Evolutionary conservation across 2,797 vertebrate species (phyloP), one percentile per base, ranked within the genome.

Genomic region (Halcyon badia): DNA sequence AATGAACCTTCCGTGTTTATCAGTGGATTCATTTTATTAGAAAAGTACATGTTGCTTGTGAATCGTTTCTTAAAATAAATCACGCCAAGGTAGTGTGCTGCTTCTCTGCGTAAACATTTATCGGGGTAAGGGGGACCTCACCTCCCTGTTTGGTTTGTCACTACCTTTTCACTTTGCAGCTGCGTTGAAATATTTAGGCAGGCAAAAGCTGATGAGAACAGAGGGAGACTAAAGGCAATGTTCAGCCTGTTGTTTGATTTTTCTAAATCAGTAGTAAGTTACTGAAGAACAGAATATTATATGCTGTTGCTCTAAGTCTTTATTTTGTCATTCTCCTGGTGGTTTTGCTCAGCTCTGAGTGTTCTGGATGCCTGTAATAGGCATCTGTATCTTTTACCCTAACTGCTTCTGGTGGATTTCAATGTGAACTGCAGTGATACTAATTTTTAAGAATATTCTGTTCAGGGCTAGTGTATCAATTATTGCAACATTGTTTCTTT

Each of bases 31-130:
- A 48, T 87, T 97, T 96, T 96, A 92, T 96, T 96, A 48, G 76
- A 68, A 91, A 97, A 96, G 57, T 96, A 46, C 82, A 79, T 37
- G 41, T 89, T 97, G 57, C 71, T 87, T 91, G 46, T 78, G 62
- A 75, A 89, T 78, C 92, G 44, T 84, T 97, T 93, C 72, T 95
- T 91, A 65, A 96, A 96, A 94, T 94, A 94, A 93, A 54, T 82
- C 35, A 35, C 6, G n/a, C 49, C 14, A 6, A 78, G n/a, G 62
- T 48, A 92, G 35, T 17, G 37, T 86, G 61, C 52, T 88, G 46
- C 70, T 86, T 52, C 66, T 89, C 66, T 58, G 5, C 1, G 10
- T 91, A 90, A 84, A 72, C 6, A 5, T 65, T 95, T 96, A 46
- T 73, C 69, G 21, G 69, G 25, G 28, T 80, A 52, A 62, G 18